Evolutionary conservation across 2,113 vertebrate genomes (phyloP).

Genomic region (Penelope pileata): DNA sequence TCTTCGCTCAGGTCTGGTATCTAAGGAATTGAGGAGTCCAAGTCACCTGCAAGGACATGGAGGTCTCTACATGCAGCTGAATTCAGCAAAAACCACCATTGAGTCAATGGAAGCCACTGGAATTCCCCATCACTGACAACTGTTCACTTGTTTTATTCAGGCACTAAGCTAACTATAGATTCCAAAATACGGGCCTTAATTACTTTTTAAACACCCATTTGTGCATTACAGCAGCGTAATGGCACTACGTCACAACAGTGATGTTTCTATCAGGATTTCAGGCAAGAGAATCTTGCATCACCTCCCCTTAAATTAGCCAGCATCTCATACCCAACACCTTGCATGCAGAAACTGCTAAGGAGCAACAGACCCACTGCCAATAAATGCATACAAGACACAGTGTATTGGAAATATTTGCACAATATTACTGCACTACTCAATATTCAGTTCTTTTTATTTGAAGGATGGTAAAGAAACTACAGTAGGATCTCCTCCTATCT

Average conservation of each 20-base stretch:
- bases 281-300: neutral
- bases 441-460: neutral
- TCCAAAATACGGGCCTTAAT: neutral
- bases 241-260: neutral
- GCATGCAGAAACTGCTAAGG: neutral
- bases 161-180: neutral
- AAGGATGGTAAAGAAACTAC: neutral
- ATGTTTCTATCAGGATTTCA: neutral
- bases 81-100: neutral
- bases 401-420: neutral
- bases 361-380: neutral
- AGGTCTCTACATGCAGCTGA: neutral
- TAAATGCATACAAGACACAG: neutral
- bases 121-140: neutral
- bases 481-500: neutral
- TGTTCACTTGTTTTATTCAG: neutral
- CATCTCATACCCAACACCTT: neutral
- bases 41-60: neutral
- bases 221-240: neutral
- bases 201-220: neutral
- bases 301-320: neutral
- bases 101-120: neutral
- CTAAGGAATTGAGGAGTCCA: neutral
- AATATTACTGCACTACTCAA: neutral
- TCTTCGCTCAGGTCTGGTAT: neutral